Evolutionary conservation across 2,888 invertebrate species (phyloP), one percentile per base, ranked within the genome.

Genomic region (Odontocolon sp.): DNA sequence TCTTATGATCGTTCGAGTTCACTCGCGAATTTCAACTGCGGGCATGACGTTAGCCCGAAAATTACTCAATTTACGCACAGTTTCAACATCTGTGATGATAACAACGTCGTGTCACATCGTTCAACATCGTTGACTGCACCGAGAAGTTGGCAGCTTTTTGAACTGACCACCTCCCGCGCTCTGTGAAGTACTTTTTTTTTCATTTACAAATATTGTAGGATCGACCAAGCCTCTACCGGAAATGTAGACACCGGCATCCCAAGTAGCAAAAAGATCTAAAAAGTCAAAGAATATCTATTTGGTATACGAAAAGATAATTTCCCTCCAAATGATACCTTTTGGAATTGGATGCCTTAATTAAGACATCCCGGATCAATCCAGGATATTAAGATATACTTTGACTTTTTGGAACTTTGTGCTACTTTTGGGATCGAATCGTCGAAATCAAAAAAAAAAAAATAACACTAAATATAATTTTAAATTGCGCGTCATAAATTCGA

Each of bases 11-110:
- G 61, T 52, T 40, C 28, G 33, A 16, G 9, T 47, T 47, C 45
- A 69, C 63, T 40, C 9, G 56, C 6, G 14, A 21, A 69, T 42
- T 31, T 26, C n/a, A 31, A 33, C 47, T 33, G 40, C 47, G 6
- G n/a, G 11, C 63, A 75, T 75, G 28, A 75, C 69, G 47, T 45
- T 36, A 26, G 18, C 14, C 16, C 26, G 36, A 54, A 36, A 75
- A 69, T 75, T 75, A 42, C 74, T 64, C 50, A 75, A 75, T 69
- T 69, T 69, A 31, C 31, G 23, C 40, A 56, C 56, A 33, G 40
- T 64, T 63, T 75, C 63, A 50, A 69, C 68, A 69, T 69, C 56
- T 68, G 74, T 31, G 63, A 63, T 36, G 21, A 57, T 57, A 47
- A 68, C 68, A 67, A 56, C 67, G 67, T 67, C 54, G 28, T 67